Percentiles rank a stretch among this genome's conserved stretches.
Evolutionary conservation across 2,113 vertebrate species (phyloP).

Genomic region (Rostratula benghalensis): DNA sequence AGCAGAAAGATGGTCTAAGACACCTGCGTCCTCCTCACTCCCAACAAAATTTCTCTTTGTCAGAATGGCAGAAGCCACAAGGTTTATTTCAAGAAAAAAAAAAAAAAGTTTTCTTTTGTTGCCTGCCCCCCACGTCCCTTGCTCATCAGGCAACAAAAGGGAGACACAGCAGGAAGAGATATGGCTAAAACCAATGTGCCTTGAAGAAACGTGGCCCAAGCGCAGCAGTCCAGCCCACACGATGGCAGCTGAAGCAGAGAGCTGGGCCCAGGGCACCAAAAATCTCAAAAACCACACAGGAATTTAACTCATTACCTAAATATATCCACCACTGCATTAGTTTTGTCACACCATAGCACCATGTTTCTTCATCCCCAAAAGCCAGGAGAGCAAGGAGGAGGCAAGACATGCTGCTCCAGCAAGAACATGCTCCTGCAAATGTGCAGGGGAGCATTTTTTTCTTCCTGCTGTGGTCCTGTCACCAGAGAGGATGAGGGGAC

Average conservation of each 20-base stretch:
- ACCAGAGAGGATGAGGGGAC: not conserved
- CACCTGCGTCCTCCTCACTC: fast-evolving
- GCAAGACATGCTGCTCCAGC: not conserved
- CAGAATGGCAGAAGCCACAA: not conserved
- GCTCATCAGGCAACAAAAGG: not conserved
- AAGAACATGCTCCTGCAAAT: not conserved
- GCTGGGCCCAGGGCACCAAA: not conserved
- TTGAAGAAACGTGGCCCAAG: not conserved
- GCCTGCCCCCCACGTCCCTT: not conserved
- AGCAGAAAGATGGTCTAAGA: not conserved
- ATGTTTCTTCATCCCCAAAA: not conserved
- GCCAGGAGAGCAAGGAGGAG: not conserved
- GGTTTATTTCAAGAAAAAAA: not conserved
- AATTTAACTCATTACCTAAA: not conserved
- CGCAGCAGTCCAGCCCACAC: not conserved
- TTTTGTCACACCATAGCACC: not conserved
- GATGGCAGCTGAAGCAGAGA: not conserved
- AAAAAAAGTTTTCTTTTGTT: too few species aligned
- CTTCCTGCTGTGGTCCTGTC: not conserved
- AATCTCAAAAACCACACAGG: not conserved
- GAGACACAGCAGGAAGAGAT: not conserved
- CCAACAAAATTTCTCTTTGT: not conserved
- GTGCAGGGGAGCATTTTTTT: not conserved
- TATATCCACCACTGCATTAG: not conserved
- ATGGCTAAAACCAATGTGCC: not conserved